Evolutionary conservation across 2,797 vertebrate genomes (phyloP), one percentile per base, ranked within the genome.

Genomic region (Tachyglossus aculeatus): DNA sequence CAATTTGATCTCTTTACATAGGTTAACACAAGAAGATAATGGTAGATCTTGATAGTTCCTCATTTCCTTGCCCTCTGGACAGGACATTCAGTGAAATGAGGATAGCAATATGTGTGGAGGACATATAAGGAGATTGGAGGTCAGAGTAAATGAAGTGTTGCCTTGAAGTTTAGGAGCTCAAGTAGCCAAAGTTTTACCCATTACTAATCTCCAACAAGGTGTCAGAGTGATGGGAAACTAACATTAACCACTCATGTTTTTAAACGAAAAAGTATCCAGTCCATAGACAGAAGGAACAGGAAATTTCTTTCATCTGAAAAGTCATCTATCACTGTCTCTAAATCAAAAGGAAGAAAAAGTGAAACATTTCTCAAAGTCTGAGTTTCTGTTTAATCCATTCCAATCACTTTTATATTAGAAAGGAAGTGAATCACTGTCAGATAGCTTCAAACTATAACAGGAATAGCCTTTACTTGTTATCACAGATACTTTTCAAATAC

Each of bases 371-470:
- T 87, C 74, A 82, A 48, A 67, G 36, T 85, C 34, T 71, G 6
- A 74, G 59, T 47, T 85, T 87, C 86, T 71, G 68, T 90, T 89
- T 87, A 81, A 90, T 89, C 62, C 78, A 37, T 86, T 90, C 44
- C 41, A 79, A 70, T 81, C 65, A 77, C 71, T 84, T 48, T 80
- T 83, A 79, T 63, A 74, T 57, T 60, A 72, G 74, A 83, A 85
- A 67, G 76, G 80, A 53, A 89, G 74, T 88, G 60, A 82, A 70
- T 88, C 70, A 54, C 44, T 71, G 59, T 80, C 71, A 71, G 71
- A 60, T 45, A 80, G 86, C 63, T 62, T 41, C 55, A 70, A 85
- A 79, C 73, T 74, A 78, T 69, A 83, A 69, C 32, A 80, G 80
- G 78, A 84, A 86, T 86, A 87, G 81, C 76, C 62, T 87, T 69